Percentiles rank a stretch among this genome's conserved stretches.
Conservation (phyloP, 2,113 vertebrate genomes). For the Antigone vipio region DNA sequence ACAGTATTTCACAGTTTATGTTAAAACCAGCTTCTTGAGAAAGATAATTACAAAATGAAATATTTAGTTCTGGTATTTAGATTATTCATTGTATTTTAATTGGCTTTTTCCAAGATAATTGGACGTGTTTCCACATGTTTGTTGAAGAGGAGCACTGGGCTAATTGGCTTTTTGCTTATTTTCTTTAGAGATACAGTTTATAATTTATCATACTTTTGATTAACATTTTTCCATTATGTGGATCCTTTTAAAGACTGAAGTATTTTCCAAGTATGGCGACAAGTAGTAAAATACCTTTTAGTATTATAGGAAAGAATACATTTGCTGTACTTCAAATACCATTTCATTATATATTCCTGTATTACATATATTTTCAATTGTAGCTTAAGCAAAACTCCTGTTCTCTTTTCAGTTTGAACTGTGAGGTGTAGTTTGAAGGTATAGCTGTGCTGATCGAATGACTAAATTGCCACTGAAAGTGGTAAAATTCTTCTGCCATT, state of each 20-base stretch:
- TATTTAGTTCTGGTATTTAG: conserved; percentile 48
- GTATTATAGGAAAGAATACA: not conserved
- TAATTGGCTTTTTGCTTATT: conserved; percentile 58
- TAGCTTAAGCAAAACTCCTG: not conserved
- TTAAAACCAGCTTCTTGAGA: conserved; percentile 70
- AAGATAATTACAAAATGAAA: conserved; percentile 72
- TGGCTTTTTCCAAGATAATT: conserved; percentile 66
- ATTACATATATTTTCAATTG: not conserved
- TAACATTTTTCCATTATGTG: not conserved
- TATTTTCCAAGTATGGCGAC: not conserved
- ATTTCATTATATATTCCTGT: not conserved
- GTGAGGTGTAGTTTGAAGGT: not conserved
- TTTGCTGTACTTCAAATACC: not conserved
- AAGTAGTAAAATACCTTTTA: not conserved
- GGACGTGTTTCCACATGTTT: conserved; percentile 37
- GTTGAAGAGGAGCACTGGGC: conserved; percentile 1
- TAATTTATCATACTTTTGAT: not conserved
- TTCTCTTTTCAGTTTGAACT: not conserved
- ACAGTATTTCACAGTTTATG: conserved; percentile 69
- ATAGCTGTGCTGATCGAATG: not conserved
- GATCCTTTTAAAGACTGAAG: not conserved
- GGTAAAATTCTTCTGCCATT: not conserved
- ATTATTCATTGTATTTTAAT: conserved; percentile 70
- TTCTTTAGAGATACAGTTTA: conserved; percentile 48
- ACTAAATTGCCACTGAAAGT: not conserved